A percentile compares a stretch with the other conserved stretches of the same genome.
These are phyloP conservation scores for Patella pellucida DNA, from an alignment of 2,888 invertebrate species.

Conservation along the genomic window DNA sequence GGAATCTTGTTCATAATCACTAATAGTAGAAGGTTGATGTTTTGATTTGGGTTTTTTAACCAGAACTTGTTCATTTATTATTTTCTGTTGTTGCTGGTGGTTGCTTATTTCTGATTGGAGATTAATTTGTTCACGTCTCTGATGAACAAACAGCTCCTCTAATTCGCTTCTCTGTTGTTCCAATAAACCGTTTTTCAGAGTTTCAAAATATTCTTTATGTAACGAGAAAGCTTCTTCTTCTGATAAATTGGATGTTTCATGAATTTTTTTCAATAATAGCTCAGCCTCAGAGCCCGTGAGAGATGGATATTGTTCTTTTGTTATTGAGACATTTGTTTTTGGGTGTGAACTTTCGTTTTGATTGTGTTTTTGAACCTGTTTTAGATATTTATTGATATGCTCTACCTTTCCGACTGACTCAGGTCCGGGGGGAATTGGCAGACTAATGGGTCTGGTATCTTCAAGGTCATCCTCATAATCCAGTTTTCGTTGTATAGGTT, in stretches of 20 bases:
- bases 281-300: constrained; percentile 8
- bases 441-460: constrained; percentile 18
- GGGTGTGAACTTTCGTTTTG: neutral
- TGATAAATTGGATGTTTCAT: constrained; percentile 25
- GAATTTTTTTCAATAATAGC: neutral
- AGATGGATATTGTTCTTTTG: neutral
- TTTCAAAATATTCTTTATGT: constrained; percentile 59
- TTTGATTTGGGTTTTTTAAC: neutral
- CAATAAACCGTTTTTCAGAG: constrained; percentile 56
- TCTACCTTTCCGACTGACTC: constrained; percentile 64
- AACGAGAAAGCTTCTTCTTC: constrained; percentile 52
- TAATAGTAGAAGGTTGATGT: neutral
- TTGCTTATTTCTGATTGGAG: constrained; percentile 55
- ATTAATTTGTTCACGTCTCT: constrained; percentile 74
- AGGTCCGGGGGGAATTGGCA: constrained; percentile 31
- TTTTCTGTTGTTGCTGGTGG: neutral
- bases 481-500: constrained; percentile 31
- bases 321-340: neutral
- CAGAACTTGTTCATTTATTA: neutral
- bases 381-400: constrained; percentile 63
- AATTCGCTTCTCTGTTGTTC: constrained; percentile 75
- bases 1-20: neutral
- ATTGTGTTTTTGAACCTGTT: constrained; percentile 55
- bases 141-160: constrained; percentile 69
- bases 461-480: constrained; percentile 30